phyloP scores from a whole-genome alignment of 2,113 vertebrate species.

The Neogobius melanostomus region DNA sequence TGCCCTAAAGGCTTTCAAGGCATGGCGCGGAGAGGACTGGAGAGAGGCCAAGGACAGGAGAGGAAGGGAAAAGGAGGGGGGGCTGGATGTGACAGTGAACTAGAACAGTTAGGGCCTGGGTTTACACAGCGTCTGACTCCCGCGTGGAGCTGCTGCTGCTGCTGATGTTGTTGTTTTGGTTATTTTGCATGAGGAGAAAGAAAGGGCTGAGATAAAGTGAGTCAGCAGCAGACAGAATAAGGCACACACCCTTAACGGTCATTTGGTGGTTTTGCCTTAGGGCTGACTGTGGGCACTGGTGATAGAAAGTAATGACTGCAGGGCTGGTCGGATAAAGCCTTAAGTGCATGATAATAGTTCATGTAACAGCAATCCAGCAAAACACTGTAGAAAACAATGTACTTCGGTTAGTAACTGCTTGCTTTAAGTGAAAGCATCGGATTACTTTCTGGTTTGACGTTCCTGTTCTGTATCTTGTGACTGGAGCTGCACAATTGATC shows the following conservation, averaged over 20 bases:
- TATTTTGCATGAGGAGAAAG: constrained; percentile 35
- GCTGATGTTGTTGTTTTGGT: constrained; percentile 42
- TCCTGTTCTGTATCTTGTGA: too few species aligned
- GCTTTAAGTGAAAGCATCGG: too few species aligned
- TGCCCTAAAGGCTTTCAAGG: constrained; percentile 27
- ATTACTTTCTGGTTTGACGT: too few species aligned
- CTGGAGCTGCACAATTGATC: too few species aligned
- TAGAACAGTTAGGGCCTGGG: constrained; percentile 20
- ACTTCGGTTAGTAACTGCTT: too few species aligned
- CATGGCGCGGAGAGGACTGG: constrained; percentile 20
- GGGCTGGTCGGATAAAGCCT: not conserved
- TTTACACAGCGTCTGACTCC: constrained; percentile 11
- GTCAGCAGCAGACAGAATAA: constrained; percentile 35
- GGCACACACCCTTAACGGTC: constrained; percentile 61
- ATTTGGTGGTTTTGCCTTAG: constrained; percentile 12
- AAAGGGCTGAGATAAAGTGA: constrained; percentile 44
- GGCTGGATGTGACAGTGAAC: constrained; percentile 37
- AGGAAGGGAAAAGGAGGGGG: not conserved
- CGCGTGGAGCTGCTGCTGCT: not conserved
- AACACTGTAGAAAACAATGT: not conserved
- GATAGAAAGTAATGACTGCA: constrained; percentile 15
- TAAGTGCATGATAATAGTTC: not conserved
- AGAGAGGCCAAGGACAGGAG: constrained; percentile 31
- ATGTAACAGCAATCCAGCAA: not conserved
- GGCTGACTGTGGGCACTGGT: not conserved